Evolutionary conservation across 2,888 invertebrate genomes (phyloP), one percentile per base, ranked within the genome.

Genomic region (Platynereis dumerilii): DNA sequence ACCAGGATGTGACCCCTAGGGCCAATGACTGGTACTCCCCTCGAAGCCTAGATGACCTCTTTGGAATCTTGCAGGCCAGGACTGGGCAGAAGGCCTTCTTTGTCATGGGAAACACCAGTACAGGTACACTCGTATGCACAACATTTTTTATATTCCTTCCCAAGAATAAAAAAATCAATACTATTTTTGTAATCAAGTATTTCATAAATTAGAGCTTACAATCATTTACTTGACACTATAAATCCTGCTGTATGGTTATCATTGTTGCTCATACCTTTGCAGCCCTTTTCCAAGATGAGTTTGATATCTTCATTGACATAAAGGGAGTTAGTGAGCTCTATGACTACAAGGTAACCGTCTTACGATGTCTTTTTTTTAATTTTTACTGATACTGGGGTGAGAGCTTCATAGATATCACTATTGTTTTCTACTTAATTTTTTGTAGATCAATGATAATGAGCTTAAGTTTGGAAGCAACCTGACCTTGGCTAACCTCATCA

Each of bases 31-130:
- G 79, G 79, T 70, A 72, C 58, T 75, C 74, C 44, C 77, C 80
- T 1, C 71, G 72, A 24, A 69, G 67, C 7, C 65, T 74, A 26
- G 44, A 68, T 3, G 74, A 76, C 10, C 66, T 79, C 28, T 63
- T 69, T 29, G 56, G 65, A 10, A 55, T 76, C 7, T 58, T 80
- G 20, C 57, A 67, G 5, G 70, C 74, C 42, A 65, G 70, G 52
- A 67, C 64, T 5, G 69, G 67, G 7, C 70, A 71, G 45, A 74
- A 68, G 28, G 68, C 73, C 59, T 68, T 87, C 72, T 78, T 92
- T 0, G 87, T 91, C 2, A 90, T 89, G 26, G 92, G 92, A 28
- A 91, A 92, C 77, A 92, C 92, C 1, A 91, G 90, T 2, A 88
- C 88, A 83, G 92, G 92, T 90, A n/a, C n/a, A n/a, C n/a, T n/a